These are phyloP conservation scores for Crotalus helleri DNA, from an alignment of 2,113 vertebrate species.

Conservation along the genomic window DNA sequence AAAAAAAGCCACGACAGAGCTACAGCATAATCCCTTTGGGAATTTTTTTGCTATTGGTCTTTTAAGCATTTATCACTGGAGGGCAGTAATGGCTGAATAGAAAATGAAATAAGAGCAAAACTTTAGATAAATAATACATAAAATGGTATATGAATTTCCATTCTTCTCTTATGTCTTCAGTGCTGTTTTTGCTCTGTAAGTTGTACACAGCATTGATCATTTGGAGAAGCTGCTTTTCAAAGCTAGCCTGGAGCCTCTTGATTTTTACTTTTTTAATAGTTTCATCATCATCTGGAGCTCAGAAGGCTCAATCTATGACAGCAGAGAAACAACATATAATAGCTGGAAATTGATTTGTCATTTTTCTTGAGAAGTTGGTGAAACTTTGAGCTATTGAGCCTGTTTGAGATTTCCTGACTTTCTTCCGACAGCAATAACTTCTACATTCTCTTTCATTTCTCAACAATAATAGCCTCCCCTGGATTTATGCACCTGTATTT, in stretches of 20 bases:
- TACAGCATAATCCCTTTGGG: not conserved
- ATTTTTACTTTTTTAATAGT: conserved; percentile 19
- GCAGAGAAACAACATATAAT: not conserved
- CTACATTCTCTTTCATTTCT: not conserved
- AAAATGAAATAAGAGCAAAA: conserved; percentile 19
- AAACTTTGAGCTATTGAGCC: not conserved
- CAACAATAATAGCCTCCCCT: not conserved
- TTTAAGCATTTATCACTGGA: conserved; percentile 46
- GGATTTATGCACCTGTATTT: not conserved
- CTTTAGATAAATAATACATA: not conserved
- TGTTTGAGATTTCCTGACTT: not conserved
- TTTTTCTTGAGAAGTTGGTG: not conserved
- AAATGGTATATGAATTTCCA: conserved; percentile 1
- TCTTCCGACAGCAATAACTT: not conserved
- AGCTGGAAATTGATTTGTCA: not conserved
- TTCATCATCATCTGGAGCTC: not conserved
- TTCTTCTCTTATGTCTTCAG: not conserved
- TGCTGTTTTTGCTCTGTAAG: rapidly evolving
- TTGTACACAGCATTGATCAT: conserved; percentile 14
- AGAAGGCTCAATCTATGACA: not conserved
- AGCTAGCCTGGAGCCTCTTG: not conserved
- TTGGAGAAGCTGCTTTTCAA: not conserved
- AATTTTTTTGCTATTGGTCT: conserved; percentile 23
- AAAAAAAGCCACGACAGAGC: not conserved
- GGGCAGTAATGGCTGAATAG: conserved; percentile 47